Evolutionary conservation across 2,797 vertebrate genomes (phyloP).

Genomic region (Psittacula echo): DNA sequence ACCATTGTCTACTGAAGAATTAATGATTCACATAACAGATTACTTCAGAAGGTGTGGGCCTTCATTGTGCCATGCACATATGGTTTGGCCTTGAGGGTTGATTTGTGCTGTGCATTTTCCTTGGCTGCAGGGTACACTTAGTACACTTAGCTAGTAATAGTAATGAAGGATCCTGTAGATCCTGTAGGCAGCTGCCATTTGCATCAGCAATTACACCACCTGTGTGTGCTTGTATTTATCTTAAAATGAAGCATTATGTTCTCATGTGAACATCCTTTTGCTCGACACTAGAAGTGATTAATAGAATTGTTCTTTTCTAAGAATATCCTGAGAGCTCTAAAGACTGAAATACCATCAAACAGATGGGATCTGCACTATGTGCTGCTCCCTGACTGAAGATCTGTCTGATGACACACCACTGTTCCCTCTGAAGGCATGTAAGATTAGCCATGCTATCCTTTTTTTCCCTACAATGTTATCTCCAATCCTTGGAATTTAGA

Average conservation of each 20-base stretch:
- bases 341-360: neutral
- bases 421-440: neutral
- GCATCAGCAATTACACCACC: neutral
- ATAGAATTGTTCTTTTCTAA: constrained; percentile 26
- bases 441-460: neutral
- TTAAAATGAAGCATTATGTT: neutral
- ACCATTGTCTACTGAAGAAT: neutral
- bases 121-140: neutral
- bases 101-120: neutral
- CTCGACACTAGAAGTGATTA: constrained; percentile 28
- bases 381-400: neutral
- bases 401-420: neutral
- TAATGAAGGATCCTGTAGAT: neutral
- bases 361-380: neutral
- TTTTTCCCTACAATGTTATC: neutral
- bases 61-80: neutral
- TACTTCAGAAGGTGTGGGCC: neutral
- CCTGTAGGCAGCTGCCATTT: neutral
- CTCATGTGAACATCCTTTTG: neutral
- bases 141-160: neutral
- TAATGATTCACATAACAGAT: neutral
- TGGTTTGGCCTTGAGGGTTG: neutral
- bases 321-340: neutral
- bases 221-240: neutral
- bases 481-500: neutral